These are phyloP conservation scores for Acleris cristana DNA, from an alignment of 2,888 invertebrate species.

Conservation along the genomic window DNA sequence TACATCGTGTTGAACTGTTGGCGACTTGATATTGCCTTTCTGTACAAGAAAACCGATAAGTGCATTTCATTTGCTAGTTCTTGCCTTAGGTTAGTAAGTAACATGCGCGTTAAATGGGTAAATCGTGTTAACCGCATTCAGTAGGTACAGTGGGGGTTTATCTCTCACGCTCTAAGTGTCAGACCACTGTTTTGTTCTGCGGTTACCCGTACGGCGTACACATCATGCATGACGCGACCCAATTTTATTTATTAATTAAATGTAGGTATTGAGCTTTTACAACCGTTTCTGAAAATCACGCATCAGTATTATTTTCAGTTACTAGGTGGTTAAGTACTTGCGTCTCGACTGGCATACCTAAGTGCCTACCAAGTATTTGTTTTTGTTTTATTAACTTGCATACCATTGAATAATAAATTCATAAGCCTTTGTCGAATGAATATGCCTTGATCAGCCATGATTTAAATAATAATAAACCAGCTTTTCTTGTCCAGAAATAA, in stretches of 20 bases:
- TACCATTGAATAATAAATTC: neutral
- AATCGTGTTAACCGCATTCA: slow-evolving; percentile 40
- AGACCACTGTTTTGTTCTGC: slow-evolving; percentile 17
- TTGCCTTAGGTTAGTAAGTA: neutral
- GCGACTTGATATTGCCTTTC: too few relatives aligned
- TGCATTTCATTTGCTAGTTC: too few relatives aligned
- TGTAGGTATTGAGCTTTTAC: slow-evolving; percentile 14
- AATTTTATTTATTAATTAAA: slow-evolving; percentile 27
- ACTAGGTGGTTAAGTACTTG: neutral
- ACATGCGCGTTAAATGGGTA: slow-evolving; percentile 38
- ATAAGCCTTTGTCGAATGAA: neutral
- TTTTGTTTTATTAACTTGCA: neutral
- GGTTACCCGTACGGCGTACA: slow-evolving; percentile 6
- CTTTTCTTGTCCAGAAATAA: neutral
- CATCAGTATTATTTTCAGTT: neutral
- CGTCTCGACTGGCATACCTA: neutral
- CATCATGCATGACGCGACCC: slow-evolving; percentile 15
- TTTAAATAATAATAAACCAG: neutral
- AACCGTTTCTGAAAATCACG: neutral
- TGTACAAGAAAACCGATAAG: too few relatives aligned
- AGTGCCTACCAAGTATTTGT: neutral
- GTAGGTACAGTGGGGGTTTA: slow-evolving; percentile 32
- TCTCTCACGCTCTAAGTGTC: slow-evolving; percentile 34
- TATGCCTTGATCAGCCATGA: neutral
- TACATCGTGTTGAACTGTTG: too few relatives aligned